Evolutionary conservation across 1,140 invertebrate species (phyloP).

Genomic region (Rhagoletis pomonella): DNA sequence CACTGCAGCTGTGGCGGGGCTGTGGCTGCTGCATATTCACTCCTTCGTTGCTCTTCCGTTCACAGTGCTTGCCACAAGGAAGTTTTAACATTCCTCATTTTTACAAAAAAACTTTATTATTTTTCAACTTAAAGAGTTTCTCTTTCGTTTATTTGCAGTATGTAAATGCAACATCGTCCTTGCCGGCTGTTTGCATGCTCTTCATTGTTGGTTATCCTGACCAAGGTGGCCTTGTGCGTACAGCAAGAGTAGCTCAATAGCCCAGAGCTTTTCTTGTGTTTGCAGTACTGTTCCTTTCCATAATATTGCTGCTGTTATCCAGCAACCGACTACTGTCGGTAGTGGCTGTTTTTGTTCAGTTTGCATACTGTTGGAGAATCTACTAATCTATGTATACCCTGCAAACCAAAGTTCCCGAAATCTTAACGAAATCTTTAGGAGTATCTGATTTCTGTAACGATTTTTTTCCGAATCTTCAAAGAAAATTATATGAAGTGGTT

Average conservation of each 20-base stretch:
- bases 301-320: neutral
- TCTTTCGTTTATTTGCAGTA: neutral
- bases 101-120: constrained; percentile 52
- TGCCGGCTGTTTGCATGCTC: constrained; percentile 13
- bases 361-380: constrained; percentile 46
- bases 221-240: constrained; percentile 28
- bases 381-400: neutral
- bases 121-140: constrained; percentile 49
- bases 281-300: constrained; percentile 26
- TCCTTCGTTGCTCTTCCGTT: neutral
- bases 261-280: neutral
- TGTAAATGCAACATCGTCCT: neutral
- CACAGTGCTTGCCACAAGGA: constrained; percentile 6
- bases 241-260: constrained; percentile 38
- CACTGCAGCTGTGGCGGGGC: constrained; percentile 7
- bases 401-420: too few relatives aligned
- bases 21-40: neutral
- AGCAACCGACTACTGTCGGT: neutral
- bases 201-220: constrained; percentile 17
- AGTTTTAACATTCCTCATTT: constrained; percentile 67
- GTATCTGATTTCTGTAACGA: too few relatives aligned
- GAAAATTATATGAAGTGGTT: too few relatives aligned
- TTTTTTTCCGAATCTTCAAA: too few relatives aligned
- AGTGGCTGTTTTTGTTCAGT: neutral
- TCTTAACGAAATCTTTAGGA: too few relatives aligned